phyloP scores from a whole-genome alignment of 23 tunicate species.

The Trididemnum clinides region DNA sequence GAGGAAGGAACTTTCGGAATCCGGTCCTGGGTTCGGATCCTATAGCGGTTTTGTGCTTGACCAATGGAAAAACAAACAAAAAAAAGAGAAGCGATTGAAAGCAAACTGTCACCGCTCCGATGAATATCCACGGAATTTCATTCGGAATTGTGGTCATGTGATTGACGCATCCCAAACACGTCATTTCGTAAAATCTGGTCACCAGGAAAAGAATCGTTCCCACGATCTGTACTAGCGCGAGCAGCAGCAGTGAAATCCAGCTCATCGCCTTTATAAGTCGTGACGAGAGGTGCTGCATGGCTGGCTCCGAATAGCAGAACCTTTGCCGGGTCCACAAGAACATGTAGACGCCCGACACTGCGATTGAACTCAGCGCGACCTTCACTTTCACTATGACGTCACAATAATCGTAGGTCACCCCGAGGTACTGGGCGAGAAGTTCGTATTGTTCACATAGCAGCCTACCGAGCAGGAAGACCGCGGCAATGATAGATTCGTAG shows the following conservation, averaged over 20 bases:
- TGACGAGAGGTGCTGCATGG: constrained; percentile 62
- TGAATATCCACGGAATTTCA: constrained; percentile 43
- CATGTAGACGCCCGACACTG: constrained; percentile 36
- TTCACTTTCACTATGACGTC: constrained; percentile 40
- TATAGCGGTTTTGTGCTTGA: background rate
- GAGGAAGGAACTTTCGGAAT: background rate
- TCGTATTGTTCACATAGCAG: constrained; percentile 47
- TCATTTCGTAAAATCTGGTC: constrained; percentile 39
- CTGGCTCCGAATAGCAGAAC: constrained; percentile 57
- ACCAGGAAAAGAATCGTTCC: constrained; percentile 41
- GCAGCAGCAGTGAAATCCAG: constrained; percentile 25
- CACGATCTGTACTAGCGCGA: constrained; percentile 30
- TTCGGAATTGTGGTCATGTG: constrained; percentile 2
- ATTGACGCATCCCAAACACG: constrained; percentile 19
- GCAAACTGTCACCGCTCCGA: constrained; percentile 19
- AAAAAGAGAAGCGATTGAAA: constrained; percentile 28
- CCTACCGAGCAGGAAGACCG: constrained; percentile 19
- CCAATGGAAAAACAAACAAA: constrained; percentile 43
- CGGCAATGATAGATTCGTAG: constrained; percentile 5
- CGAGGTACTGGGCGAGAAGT: constrained; percentile 39
- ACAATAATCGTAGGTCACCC: constrained; percentile 40
- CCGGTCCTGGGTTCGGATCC: background rate
- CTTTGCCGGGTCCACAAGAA: constrained; percentile 75
- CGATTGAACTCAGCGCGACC: constrained; percentile 32
- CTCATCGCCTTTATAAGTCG: constrained; percentile 10